Evolutionary conservation across 1,140 invertebrate species (phyloP).

Genomic region (Cherax quadricarinatus): DNA sequence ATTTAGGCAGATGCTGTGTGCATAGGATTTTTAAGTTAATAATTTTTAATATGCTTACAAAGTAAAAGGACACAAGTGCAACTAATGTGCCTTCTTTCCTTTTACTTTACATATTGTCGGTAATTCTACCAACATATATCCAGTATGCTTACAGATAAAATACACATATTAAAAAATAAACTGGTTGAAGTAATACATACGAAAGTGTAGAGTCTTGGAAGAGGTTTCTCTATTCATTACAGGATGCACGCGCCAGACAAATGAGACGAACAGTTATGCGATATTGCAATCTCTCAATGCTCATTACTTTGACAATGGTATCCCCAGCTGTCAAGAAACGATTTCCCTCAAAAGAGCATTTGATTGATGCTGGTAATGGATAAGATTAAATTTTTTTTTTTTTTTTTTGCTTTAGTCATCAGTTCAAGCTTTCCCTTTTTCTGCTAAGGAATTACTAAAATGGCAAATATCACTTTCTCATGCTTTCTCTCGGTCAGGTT

Average conservation of each 20-base stretch:
- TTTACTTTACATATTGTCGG: too few relatives aligned
- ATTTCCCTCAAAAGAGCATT: constrained; percentile 79
- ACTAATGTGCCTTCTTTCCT: too few relatives aligned
- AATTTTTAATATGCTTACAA: too few relatives aligned
- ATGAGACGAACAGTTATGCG: constrained; percentile 80
- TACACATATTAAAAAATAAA: neutral
- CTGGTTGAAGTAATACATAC: neutral
- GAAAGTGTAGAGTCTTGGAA: neutral
- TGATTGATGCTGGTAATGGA: constrained; percentile 78
- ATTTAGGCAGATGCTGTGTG: too few relatives aligned
- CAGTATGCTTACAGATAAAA: neutral
- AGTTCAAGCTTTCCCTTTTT: neutral
- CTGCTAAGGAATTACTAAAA: neutral
- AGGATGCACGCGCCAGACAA: constrained; percentile 77
- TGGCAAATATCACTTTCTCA: too few relatives aligned
- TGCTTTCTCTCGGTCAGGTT: too few relatives aligned
- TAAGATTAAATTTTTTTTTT: neutral
- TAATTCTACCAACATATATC: too few relatives aligned
- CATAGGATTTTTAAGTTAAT: too few relatives aligned
- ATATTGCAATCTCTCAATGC: constrained; percentile 78
- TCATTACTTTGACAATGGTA: constrained; percentile 77
- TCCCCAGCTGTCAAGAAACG: constrained; percentile 79
- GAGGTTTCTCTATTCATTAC: constrained; percentile 73
- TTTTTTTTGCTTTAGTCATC: neutral
- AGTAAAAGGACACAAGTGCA: too few relatives aligned